Evolutionary conservation across 2,888 invertebrate genomes (phyloP).

Genomic region (Pseudeuparius sepicola): DNA sequence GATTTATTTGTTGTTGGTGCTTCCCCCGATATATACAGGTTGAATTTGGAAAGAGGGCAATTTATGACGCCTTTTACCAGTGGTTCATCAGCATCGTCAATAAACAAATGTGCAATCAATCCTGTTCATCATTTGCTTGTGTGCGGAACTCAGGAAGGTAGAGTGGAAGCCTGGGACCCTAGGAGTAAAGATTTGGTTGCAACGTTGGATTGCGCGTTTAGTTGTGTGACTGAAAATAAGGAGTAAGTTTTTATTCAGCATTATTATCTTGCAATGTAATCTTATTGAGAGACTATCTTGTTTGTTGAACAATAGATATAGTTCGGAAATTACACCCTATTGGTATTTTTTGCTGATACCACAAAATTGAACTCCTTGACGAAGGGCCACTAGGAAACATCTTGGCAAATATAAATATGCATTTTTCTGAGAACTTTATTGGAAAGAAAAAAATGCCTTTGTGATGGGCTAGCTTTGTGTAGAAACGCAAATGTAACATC

Average conservation of each 20-base stretch:
- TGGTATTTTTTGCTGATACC: too few species aligned
- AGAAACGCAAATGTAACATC: too few species aligned
- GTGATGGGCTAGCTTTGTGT: too few species aligned
- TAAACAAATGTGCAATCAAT: constrained; percentile 81
- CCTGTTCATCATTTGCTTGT: constrained; percentile 78
- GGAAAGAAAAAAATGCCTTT: too few species aligned
- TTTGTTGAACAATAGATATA: too few species aligned
- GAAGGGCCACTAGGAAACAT: too few species aligned
- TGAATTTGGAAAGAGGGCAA: constrained; percentile 92
- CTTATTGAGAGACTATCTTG: too few species aligned
- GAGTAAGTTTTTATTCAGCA: constrained; percentile 36
- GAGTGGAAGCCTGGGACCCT: constrained; percentile 96
- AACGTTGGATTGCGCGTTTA: constrained; percentile 72
- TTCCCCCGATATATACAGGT: constrained; percentile 59
- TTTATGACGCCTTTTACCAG: constrained; percentile 80
- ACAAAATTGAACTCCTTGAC: too few species aligned
- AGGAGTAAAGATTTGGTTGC: constrained; percentile 67
- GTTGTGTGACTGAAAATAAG: constrained; percentile 46
- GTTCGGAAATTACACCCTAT: too few species aligned
- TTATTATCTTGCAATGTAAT: too few species aligned
- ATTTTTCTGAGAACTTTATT: too few species aligned
- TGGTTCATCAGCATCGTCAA: constrained; percentile 50
- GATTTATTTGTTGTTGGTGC: constrained; percentile 89
- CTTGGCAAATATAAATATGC: too few species aligned
- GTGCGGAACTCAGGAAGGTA: constrained; percentile 83